These are phyloP conservation scores for Perca fluviatilis DNA, from an alignment of 2,113 vertebrate genomes.

Conservation along the genomic window DNA sequence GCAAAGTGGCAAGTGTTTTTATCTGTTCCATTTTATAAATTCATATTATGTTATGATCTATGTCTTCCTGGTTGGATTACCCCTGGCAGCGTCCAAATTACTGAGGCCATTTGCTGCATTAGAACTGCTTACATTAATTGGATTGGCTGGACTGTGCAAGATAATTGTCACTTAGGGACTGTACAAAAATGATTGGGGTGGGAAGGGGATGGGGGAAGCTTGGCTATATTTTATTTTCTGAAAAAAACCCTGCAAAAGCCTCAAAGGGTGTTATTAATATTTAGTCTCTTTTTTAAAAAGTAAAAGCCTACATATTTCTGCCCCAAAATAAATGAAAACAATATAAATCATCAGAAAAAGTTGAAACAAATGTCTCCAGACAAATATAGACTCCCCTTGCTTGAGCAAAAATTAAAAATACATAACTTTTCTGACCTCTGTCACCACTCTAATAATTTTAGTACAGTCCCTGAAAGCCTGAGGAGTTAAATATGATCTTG, in stretches of 20 bases:
- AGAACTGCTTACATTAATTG: constrained; percentile 23
- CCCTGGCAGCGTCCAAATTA: constrained; percentile 21
- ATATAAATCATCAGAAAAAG: background rate
- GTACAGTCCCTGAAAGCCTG: background rate
- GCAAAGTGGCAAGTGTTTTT: background rate
- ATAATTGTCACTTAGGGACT: constrained; percentile 31
- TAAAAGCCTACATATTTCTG: background rate
- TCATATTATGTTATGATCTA: background rate
- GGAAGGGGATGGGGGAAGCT: too few species aligned
- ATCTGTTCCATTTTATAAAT: background rate
- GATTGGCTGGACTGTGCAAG: background rate
- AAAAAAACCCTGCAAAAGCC: background rate
- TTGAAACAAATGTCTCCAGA: background rate
- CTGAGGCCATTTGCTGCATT: background rate
- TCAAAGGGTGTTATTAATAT: too few species aligned
- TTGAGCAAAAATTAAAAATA: background rate
- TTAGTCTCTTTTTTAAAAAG: background rate
- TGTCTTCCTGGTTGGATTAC: constrained; percentile 13
- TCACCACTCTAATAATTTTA: background rate
- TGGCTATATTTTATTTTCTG: background rate
- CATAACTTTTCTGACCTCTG: background rate
- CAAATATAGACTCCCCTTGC: background rate
- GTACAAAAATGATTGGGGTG: background rate
- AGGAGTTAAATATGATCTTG: background rate
- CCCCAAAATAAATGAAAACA: background rate